Evolutionary conservation across 2,888 invertebrate genomes (phyloP).

Genomic region (Cerastis rubricosa): DNA sequence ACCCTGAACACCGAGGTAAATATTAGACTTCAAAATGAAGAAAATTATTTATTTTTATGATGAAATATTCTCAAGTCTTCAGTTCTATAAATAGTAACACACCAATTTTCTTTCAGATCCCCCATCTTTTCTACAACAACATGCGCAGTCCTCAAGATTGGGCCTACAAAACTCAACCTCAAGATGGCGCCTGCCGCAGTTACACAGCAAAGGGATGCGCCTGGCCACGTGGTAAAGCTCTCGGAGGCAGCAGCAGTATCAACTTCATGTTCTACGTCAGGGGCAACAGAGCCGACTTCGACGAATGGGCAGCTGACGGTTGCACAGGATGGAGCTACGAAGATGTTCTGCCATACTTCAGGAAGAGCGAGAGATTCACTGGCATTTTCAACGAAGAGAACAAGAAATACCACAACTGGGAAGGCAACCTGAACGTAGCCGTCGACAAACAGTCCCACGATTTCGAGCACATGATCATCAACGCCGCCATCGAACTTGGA

Average conservation of each 20-base stretch:
- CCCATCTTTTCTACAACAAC: conserved; percentile 75
- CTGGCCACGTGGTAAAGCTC: conserved; percentile 92
- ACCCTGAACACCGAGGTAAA: conserved; percentile 88
- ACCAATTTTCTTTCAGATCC: conserved; percentile 60
- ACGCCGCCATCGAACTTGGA: conserved; percentile 92
- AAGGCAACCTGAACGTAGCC: conserved; percentile 91
- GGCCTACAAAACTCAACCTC: conserved; percentile 88
- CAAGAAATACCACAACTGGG: conserved; percentile 86
- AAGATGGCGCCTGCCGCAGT: conserved; percentile 80
- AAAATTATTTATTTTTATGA: background rate
- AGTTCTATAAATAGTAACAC: background rate
- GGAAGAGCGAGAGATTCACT: conserved; percentile 87
- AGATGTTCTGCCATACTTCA: conserved; percentile 92
- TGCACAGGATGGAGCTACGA: conserved; percentile 93
- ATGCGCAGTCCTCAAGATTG: conserved; percentile 85
- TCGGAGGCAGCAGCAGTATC: conserved; percentile 91
- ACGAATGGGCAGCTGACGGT: conserved; percentile 89
- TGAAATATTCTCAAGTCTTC: too few relatives aligned
- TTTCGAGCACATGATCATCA: conserved; percentile 90
- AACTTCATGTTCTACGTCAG: conserved; percentile 92
- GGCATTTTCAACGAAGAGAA: conserved; percentile 85
- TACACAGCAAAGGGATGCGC: conserved; percentile 79
- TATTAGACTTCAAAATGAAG: background rate
- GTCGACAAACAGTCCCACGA: conserved; percentile 89
- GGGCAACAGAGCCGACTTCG: conserved; percentile 89